Evolutionary conservation across 2,113 vertebrate genomes (phyloP).

Genomic region (Gambusia holbrooki): DNA sequence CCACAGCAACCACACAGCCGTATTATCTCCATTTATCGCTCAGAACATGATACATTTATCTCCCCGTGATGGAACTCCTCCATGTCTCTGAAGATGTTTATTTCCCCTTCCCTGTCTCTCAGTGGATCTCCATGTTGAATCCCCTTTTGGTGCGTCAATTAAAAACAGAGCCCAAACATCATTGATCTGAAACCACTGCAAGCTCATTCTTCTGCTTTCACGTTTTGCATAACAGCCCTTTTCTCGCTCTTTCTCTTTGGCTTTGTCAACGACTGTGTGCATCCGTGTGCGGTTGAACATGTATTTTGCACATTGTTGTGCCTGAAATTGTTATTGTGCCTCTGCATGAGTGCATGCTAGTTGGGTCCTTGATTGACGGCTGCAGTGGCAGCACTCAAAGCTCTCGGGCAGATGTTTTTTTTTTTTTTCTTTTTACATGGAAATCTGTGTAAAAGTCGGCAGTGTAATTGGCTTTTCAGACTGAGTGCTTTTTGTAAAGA

Average conservation of each 20-base stretch:
- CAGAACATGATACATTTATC: neutral
- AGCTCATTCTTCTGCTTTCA: slow-evolving; percentile 56
- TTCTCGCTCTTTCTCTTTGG: slow-evolving; percentile 10
- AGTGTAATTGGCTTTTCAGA: slow-evolving; percentile 9
- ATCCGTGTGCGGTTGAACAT: slow-evolving; percentile 3
- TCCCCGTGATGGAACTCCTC: slow-evolving; percentile 18
- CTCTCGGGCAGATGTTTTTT: slow-evolving; percentile 1
- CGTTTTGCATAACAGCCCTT: slow-evolving; percentile 49
- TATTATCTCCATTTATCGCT: neutral
- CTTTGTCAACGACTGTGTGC: slow-evolving; percentile 4
- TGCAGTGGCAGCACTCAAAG: slow-evolving; percentile 15
- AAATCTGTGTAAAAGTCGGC: slow-evolving; percentile 11
- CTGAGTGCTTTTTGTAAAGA: neutral
- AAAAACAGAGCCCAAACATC: slow-evolving; percentile 26
- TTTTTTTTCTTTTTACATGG: neutral
- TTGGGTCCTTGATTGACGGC: slow-evolving; percentile 29
- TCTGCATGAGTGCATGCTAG: slow-evolving; percentile 2
- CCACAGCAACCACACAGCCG: neutral
- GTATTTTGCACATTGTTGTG: neutral
- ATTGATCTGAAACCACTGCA: slow-evolving; percentile 49
- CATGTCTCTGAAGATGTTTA: slow-evolving; percentile 6
- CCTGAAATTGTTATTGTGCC: slow-evolving; percentile 1
- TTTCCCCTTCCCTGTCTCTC: neutral
- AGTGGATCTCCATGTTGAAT: neutral
- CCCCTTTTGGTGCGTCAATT: slow-evolving; percentile 8